Base-by-base conservation (phyloP, 1,140 invertebrate genomes). In the Hyphantria cunea region DNA sequence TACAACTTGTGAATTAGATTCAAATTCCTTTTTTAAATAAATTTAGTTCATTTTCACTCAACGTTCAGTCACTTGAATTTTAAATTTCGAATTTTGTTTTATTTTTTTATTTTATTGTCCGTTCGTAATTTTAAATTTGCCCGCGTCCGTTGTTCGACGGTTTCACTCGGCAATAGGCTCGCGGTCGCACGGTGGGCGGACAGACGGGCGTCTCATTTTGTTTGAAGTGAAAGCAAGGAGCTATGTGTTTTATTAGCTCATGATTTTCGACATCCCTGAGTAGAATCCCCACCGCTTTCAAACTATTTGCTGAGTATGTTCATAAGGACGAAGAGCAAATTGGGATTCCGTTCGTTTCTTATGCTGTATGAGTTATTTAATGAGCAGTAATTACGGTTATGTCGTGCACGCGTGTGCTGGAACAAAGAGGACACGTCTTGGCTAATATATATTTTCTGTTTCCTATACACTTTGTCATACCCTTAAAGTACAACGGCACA, bases 161-260 rank as follows among this genome's bases (percentile, higher is more conserved):
- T 64, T 72, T 79, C 74, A 69, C 68, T 67, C 60, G 66, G 68
- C 72, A 78, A 84, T 81, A 76, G 72, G 63, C 75, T 68, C 64
- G 68, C 64, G 62, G 54, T 72, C 62, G 70, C 64, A 70, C 68
- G 67, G 66, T 72, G 64, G 72, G 61, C 73, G 72, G 76, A 74
- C 77, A 56, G 78, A 64, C 72, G 72, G 79, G 61, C 78, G 72
- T 72, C 70, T 82, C 77, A 80, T 84, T 81, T 81, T 78, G 83
- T 83, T 84, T 84, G 78, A 85, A 78, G 87, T 90, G 87, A 90
- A 90, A 90, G 87, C 85, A 79, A 75, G 71, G 70, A 66, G 59
- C 80, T 68, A 82, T 84, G 85, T 78, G 83, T 89, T 87, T 83
- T 90, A 87, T 88, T 88, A 79, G 72, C 73, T 71, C 69, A 61